A percentile compares a stretch with the other conserved stretches of the same genome.
These are phyloP conservation scores for Coracias cyanogaster DNA, from an alignment of 2,797 vertebrate species.

Conservation along the genomic window DNA sequence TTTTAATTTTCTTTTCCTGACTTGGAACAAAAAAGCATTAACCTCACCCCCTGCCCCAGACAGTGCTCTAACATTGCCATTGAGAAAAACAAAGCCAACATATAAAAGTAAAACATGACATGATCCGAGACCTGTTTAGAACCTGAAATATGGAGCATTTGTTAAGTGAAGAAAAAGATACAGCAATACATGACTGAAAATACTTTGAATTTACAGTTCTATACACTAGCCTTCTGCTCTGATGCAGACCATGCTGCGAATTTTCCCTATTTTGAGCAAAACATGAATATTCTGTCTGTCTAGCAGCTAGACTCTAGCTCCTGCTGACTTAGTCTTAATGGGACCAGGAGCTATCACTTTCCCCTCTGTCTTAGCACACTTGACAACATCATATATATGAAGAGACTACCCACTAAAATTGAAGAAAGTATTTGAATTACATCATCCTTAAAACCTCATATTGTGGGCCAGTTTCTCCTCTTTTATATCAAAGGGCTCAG, in stretches of 20 bases:
- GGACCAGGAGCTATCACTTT: not conserved
- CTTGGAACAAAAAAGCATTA: not conserved
- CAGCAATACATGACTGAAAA: not conserved
- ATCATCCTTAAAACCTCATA: not conserved
- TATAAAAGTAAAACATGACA: not conserved
- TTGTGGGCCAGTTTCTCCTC: not conserved
- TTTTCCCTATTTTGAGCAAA: constrained; percentile 48
- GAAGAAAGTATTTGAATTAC: not conserved
- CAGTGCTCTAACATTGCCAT: not conserved
- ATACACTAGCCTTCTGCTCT: constrained; percentile 85
- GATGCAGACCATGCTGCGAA: constrained; percentile 76
- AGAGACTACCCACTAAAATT: not conserved
- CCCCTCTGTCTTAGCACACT: not conserved
- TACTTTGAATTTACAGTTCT: constrained; percentile 57
- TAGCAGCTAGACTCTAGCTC: not conserved
- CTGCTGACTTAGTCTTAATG: not conserved
- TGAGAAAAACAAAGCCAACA: not conserved
- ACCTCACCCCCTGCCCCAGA: not conserved
- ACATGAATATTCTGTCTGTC: not conserved
- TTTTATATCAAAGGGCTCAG: not conserved
- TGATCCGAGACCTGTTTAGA: not conserved
- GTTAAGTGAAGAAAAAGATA: not conserved
- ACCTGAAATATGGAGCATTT: not conserved
- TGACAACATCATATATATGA: not conserved
- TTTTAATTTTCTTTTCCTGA: not conserved